These are phyloP conservation scores for Mesembrinibis cayennensis DNA, from an alignment of 2,113 vertebrate genomes.

Conservation along the genomic window DNA sequence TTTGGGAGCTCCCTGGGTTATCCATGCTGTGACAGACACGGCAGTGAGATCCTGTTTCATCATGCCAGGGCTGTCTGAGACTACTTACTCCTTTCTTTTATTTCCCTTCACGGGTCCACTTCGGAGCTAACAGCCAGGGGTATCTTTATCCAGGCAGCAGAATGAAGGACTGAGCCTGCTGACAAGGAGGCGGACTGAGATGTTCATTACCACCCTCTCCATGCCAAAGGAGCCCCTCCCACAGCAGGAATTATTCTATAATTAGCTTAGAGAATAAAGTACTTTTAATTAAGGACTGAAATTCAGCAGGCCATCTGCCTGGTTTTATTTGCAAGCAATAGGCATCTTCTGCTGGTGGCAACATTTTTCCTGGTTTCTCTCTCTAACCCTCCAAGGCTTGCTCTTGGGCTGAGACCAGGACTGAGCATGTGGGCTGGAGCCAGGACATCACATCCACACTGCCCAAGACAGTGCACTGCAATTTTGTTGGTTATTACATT, in stretches of 20 bases:
- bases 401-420: neutral
- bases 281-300: conserved; percentile 46
- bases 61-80: neutral
- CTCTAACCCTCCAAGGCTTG: neutral
- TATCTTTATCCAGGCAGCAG: neutral
- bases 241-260: conserved; percentile 21
- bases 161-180: neutral
- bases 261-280: conserved; percentile 49
- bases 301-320: conserved; percentile 48
- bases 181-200: neutral
- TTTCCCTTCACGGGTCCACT: neutral
- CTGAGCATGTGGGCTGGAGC: neutral
- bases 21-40: neutral
- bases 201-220: neutral
- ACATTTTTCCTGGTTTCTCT: neutral
- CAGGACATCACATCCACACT: neutral
- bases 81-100: neutral
- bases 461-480: neutral
- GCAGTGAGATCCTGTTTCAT: neutral
- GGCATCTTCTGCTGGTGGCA: conserved; percentile 5
- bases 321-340: conserved; percentile 28
- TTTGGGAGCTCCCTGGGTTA: neutral
- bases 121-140: neutral
- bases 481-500: neutral
- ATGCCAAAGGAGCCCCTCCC: conserved; percentile 12